A percentile compares a stretch with the other conserved stretches of the same genome.
These are phyloP conservation scores for Thera britannica DNA, from an alignment of 2,888 invertebrate genomes.

Conservation along the genomic window DNA sequence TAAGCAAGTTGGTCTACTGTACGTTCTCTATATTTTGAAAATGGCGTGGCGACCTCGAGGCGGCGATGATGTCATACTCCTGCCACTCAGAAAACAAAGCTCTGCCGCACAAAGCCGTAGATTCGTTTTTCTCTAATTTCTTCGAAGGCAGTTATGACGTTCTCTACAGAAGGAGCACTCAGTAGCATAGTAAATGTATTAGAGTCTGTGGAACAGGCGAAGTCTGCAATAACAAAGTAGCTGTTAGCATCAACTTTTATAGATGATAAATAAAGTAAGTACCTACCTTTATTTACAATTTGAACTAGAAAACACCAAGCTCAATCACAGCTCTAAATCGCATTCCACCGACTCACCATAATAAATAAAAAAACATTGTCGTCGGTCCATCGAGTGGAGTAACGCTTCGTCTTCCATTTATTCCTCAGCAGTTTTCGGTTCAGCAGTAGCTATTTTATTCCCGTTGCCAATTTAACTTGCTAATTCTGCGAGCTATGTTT, in stretches of 20 bases:
- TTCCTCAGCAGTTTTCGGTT: no score
- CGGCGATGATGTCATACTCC: constrained; percentile 61
- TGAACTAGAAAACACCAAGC: not conserved
- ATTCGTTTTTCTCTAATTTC: constrained; percentile 19
- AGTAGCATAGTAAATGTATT: not conserved
- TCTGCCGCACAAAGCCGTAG: constrained; percentile 41
- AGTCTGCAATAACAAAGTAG: constrained; percentile 23
- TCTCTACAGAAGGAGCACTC: constrained; percentile 4
- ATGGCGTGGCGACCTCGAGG: constrained; percentile 47
- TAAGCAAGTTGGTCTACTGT: constrained; percentile 14
- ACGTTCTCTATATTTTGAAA: constrained; percentile 18
- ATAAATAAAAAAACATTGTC: no score
- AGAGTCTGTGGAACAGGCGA: constrained; percentile 21
- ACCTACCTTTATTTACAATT: not conserved
- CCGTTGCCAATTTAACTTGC: no score
- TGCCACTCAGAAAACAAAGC: constrained; percentile 46
- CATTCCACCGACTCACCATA: no score
- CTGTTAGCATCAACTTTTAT: not conserved
- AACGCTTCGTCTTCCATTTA: no score
- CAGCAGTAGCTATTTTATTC: no score
- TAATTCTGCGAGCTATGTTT: no score
- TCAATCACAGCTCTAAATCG: not conserved
- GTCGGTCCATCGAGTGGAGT: no score
- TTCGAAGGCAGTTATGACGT: constrained; percentile 23
- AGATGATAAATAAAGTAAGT: not conserved